Evolutionary conservation across 2,113 vertebrate genomes (phyloP).

Genomic region (Aplodontia rufa): DNA sequence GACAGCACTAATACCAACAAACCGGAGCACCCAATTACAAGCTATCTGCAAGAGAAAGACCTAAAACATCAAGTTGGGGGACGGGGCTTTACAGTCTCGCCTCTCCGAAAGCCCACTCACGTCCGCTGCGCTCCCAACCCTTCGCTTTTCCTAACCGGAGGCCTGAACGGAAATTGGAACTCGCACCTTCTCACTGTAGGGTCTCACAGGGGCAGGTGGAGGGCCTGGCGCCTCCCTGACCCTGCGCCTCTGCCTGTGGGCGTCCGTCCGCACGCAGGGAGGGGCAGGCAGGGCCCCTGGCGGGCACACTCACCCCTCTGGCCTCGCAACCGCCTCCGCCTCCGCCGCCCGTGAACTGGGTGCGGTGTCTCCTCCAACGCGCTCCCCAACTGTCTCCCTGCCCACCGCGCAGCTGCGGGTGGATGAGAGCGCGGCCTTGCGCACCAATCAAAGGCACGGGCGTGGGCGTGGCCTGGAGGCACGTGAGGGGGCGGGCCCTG

Average conservation of each 20-base stretch:
- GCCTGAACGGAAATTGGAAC: too few species aligned
- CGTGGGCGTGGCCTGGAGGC: not conserved
- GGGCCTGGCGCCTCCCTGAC: too few species aligned
- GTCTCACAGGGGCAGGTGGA: too few species aligned
- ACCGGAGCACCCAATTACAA: not conserved
- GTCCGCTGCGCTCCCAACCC: too few species aligned
- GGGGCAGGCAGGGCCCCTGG: too few species aligned
- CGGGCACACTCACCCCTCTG: not conserved
- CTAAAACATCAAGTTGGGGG: not conserved
- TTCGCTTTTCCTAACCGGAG: too few species aligned
- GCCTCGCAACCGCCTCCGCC: not conserved
- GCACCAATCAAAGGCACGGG: not conserved
- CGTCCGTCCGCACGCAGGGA: not conserved
- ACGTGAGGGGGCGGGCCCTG: too few species aligned
- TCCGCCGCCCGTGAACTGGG: too few species aligned
- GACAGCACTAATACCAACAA: not conserved
- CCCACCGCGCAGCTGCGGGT: not conserved
- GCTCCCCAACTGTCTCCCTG: not conserved
- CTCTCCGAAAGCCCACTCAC: too few species aligned
- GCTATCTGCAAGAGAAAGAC: not conserved
- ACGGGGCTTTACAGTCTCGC: too few species aligned
- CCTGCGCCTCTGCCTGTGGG: too few species aligned
- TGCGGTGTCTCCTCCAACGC: not conserved
- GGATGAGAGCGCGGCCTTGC: not conserved
- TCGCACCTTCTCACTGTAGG: too few species aligned